Evolutionary conservation across 2,113 vertebrate species (phyloP), one percentile per base, ranked within the genome.

Genomic region (Saccopteryx bilineata): DNA sequence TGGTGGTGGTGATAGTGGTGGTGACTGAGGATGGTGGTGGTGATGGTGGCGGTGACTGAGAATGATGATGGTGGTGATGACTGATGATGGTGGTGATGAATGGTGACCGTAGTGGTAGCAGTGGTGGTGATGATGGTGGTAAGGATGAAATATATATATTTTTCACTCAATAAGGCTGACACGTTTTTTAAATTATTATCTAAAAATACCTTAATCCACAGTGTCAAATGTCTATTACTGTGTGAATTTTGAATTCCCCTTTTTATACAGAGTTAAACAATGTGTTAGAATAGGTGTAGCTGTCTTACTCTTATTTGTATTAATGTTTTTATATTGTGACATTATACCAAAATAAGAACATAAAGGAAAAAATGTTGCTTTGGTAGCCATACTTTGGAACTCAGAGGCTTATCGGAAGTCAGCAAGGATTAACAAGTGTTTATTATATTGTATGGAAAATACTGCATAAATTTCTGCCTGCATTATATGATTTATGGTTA

Each of bases 401-500:
- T 6, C 61, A 19, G 28, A 26, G 26, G 6, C 31, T 33, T 1
- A 1, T 19, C 31, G n/a, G 84, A 68, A 54, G 2, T 26, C 19
- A 52, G 58, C 39, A 54, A 39, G 60, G 58, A 9, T 19, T 33
- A 13, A 9, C 17, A 19, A 19, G n/a, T 10, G 26, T 50, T 33
- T 46, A 1, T 66, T 75, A 23, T 18, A 13, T 39, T 75, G 21
- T 18, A 13, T 39, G 68, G 21, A 18, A 13, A 56, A 4, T 24
- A 33, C 17, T 5, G 46, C 5, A 5, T 48, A 3, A 7, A 4
- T 5, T 14, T 75, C 33, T 24, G 7, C 24, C 75, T 82, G 60
- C 68, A 0, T 19, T 69, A 5, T 10, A 4, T 23, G 4, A 0
- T 1, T 46, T 52, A 7, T 17, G 58, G 24, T 21, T n/a, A 60